These are phyloP conservation scores for Hypomesus transpacificus DNA, from an alignment of 2,113 vertebrate genomes.

Conservation along the genomic window DNA sequence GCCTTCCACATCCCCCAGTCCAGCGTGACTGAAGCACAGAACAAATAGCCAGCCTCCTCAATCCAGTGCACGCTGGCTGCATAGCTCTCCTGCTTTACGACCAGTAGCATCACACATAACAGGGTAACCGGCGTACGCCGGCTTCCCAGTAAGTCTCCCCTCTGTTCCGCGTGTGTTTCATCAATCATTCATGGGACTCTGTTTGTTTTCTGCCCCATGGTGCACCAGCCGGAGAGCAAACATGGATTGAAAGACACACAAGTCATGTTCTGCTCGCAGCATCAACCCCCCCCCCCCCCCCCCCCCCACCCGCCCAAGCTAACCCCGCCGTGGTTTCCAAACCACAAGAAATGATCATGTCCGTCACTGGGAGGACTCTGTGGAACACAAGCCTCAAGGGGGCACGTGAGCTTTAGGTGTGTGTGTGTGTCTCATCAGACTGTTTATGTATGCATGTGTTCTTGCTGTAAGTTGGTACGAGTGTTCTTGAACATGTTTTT, in stretches of 20 bases:
- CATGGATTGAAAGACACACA: conserved; percentile 39
- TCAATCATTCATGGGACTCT: background rate
- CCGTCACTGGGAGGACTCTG: background rate
- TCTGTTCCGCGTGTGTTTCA: background rate
- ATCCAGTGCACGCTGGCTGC: no score
- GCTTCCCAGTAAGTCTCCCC: background rate
- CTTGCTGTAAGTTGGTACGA: background rate
- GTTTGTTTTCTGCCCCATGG: background rate
- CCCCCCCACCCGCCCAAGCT: background rate
- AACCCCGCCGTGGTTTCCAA: background rate
- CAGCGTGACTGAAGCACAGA: no score
- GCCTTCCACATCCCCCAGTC: no score
- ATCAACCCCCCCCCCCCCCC: background rate
- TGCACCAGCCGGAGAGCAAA: conserved; percentile 28
- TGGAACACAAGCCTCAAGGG: background rate
- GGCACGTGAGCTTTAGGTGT: conserved; percentile 1
- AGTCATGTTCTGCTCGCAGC: background rate
- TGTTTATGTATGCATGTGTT: background rate
- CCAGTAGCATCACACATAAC: no score
- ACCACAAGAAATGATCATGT: background rate
- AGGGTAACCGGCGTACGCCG: no score
- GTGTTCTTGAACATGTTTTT: conserved; percentile 16
- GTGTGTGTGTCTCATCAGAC: background rate
- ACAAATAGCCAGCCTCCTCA: no score
- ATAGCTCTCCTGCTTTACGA: no score